These are phyloP conservation scores for Pelagia noctiluca DNA, from an alignment of 30 jellyfish, hydroid and myxozoan genomes.

Conservation along the genomic window DNA sequence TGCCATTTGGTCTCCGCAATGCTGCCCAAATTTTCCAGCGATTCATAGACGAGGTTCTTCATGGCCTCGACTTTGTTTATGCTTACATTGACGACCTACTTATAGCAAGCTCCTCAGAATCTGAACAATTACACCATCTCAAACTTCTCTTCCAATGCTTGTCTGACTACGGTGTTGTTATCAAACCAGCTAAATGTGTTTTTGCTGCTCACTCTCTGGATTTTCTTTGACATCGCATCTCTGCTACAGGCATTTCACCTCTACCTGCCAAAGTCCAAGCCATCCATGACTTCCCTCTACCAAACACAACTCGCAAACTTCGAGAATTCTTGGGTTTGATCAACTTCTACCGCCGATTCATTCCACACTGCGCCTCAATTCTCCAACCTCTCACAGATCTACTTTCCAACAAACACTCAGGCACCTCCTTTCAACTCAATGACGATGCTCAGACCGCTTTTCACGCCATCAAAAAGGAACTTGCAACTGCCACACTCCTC, in stretches of 20 bases:
- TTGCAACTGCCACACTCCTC: conserved; percentile 51
- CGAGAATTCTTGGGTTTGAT: conserved; percentile 25
- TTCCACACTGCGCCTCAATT: conserved; percentile 25
- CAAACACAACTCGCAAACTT: too few species aligned
- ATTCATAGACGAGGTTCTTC: conserved; percentile 34
- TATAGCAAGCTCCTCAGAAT: conserved; percentile 18
- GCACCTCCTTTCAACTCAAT: background rate
- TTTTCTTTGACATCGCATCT: conserved; percentile 30
- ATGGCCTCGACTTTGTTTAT: conserved; percentile 14
- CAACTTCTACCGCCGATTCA: conserved; percentile 54
- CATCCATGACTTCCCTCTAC: conserved; percentile 20
- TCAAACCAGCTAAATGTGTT: conserved; percentile 31
- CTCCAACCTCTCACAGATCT: conserved; percentile 50
- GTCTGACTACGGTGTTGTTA: conserved; percentile 19
- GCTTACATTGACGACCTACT: conserved; percentile 48
- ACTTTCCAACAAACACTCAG: conserved; percentile 6
- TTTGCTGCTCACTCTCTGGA: conserved; percentile 9
- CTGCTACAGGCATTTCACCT: too few species aligned
- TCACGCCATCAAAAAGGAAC: conserved; percentile 28
- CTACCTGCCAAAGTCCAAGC: conserved; percentile 24
- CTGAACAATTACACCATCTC: conserved; percentile 39
- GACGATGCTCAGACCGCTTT: conserved; percentile 38
- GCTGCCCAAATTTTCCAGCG: conserved; percentile 41
- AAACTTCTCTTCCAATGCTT: background rate
- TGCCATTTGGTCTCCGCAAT: conserved; percentile 46